Base-by-base conservation (phyloP, 2,113 vertebrate genomes). In the Aythya baeri region DNA sequence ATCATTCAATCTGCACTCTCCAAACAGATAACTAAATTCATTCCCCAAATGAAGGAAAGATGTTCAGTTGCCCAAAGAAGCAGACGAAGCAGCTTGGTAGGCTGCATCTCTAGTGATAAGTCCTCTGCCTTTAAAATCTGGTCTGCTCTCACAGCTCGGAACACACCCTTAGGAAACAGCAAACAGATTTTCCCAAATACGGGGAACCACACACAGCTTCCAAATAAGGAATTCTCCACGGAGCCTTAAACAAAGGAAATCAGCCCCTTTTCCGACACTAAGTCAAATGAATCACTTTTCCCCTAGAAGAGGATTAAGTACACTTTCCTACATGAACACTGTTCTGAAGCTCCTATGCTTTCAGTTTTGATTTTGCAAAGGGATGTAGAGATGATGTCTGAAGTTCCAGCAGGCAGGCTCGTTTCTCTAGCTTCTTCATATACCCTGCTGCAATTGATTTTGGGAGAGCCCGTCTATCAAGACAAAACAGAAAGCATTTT, bases 161-260 rank as follows among this genome's bases (percentile, higher is more conserved):
- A 82, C 91, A 93, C 86, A 89, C 44, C 86, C 94, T 87, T 71
- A 84, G 84, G 88, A 97, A 95, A 90, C 54, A 70, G 86, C 73
- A 79, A 89, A 74, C 50, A 89, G 58, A 94, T 95, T 86, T 83
- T 91, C 74, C 83, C 92, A 89, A 84, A 90, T 32, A 91, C 6
- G 3, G 89, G 74, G 63, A 95, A 65, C 70, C 12, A 65, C 61
- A 46, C 26, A 46, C 20, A 63, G 52, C 62, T 92, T 93, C 94
- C 95, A 93, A 93, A 95, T 84, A 94, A 93, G 83, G 93, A 94
- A 84, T 87, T 81, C 70, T 92, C 70, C 74, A 62, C 3, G 0
- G 18, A 84, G 18, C 21, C 34, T 86, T 72, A 84, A 81, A 94
- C 76, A 95, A 92, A 95, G 59, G 83, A 86, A 94, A 92, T 79